Conservation (phyloP, 1,140 invertebrate genomes). For the Aphidius ervi region DNA sequence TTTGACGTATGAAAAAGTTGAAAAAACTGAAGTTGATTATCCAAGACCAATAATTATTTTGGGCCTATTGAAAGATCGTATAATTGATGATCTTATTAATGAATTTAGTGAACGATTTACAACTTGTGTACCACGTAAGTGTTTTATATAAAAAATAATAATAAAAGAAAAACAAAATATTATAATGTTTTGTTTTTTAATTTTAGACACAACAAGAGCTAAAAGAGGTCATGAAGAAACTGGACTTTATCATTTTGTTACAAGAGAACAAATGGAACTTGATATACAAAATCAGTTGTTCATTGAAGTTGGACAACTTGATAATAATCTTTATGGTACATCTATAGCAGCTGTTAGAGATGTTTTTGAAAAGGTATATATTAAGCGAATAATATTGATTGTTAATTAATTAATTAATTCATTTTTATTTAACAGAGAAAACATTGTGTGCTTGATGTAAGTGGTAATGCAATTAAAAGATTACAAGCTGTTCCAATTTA, state of each 20-base stretch:
- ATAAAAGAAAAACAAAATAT: background rate
- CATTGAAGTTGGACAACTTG: slow-evolving; percentile 99
- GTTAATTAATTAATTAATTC: too few relatives aligned
- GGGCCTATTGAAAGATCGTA: slow-evolving; percentile 95
- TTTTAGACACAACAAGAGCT: slow-evolving; percentile 89
- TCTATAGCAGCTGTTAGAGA: slow-evolving; percentile 94
- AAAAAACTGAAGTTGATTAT: slow-evolving; percentile 82
- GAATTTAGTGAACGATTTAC: slow-evolving; percentile 98
- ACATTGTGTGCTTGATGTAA: slow-evolving; percentile 99
- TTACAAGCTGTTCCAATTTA: slow-evolving; percentile 95
- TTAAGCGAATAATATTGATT: too few relatives aligned
- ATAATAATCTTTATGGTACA: slow-evolving; percentile 98
- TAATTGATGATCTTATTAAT: slow-evolving; percentile 98
- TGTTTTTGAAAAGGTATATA: slow-evolving; percentile 84
- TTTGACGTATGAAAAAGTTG: slow-evolving; percentile 93
- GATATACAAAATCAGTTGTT: slow-evolving; percentile 99
- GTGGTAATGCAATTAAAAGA: slow-evolving; percentile 98
- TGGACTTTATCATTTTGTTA: slow-evolving; percentile 98
- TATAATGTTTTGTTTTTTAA: slow-evolving; percentile 19
- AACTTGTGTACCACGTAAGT: slow-evolving; percentile 98
- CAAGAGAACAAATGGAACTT: slow-evolving; percentile 96
- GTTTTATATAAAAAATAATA: background rate
- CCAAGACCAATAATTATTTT: slow-evolving; percentile 95
- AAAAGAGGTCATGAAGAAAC: slow-evolving; percentile 95
- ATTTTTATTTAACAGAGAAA: slow-evolving; percentile 70